Conservation (phyloP, 2,888 invertebrate genomes). For the Campaea margaritaria region DNA sequence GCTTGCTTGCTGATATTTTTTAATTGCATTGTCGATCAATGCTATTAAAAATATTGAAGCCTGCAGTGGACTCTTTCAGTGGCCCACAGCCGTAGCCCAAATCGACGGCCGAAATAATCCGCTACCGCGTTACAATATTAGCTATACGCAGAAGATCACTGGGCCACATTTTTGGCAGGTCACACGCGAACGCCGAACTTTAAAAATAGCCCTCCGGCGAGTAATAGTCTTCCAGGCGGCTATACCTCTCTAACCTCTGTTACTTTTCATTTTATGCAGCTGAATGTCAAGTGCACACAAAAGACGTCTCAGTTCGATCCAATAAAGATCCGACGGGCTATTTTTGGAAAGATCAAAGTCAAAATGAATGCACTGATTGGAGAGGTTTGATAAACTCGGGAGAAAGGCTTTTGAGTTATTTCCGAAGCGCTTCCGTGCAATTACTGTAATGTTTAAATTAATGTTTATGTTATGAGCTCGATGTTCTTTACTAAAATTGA, state of each 20-base stretch:
- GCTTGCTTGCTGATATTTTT: too few species aligned
- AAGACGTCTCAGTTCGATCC: not conserved
- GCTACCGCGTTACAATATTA: constrained; percentile 29
- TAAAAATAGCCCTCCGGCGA: constrained; percentile 21
- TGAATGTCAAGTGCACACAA: constrained; percentile 28
- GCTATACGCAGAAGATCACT: constrained; percentile 67
- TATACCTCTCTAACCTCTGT: constrained; percentile 4
- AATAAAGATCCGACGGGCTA: not conserved
- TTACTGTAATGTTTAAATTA: constrained; percentile 1
- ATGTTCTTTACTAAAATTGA: not conserved
- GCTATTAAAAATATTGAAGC: not conserved
- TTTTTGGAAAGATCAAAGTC: constrained; percentile 15
- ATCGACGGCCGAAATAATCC: constrained; percentile 15
- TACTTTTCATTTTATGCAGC: constrained; percentile 14
- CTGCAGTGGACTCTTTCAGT: not conserved
- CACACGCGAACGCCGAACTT: constrained; percentile 51
- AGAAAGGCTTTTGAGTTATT: not conserved
- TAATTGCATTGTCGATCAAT: not conserved
- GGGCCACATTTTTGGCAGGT: constrained; percentile 79
- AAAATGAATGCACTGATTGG: not conserved
- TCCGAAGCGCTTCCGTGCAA: too few species aligned
- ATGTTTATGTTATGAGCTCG: not conserved
- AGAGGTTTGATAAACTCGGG: constrained; percentile 2
- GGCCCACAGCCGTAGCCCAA: constrained; percentile 4
- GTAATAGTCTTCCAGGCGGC: constrained; percentile 19